Base-by-base conservation (phyloP, 2,113 vertebrate species). In the Ochotona princeps region DNA sequence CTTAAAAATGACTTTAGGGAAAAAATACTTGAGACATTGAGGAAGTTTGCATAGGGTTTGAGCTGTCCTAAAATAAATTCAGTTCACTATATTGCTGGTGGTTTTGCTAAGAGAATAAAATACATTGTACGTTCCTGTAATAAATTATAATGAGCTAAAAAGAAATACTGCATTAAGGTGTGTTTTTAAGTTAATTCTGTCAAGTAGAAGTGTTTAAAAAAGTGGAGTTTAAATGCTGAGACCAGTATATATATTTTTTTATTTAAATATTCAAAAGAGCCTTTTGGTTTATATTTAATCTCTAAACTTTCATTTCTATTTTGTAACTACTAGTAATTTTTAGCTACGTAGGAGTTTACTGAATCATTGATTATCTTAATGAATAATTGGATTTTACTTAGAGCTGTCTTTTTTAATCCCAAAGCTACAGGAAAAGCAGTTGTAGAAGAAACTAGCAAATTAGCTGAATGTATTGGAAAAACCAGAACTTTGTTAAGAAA, bases 401-500 rank as follows among this genome's bases (percentile, higher is more conserved):
- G 95, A 38, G 84, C 13, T 84, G 7, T 23, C 86, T 90, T 32
- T 97, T 51, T 97, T 83, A 20, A 49, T 83, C 28, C 93, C 95
- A 57, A 87, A 99, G 99, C 98, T 96, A 98, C 98, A 79, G 98
- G 99, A 96, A 99, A 99, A 98, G 99, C 99, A 28, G 98, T 99
- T 97, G 98, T 99, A 95, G 99, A 99, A 97, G 99, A 99, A 98
- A 99, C 99, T 7, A 99, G 99, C 98, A 99, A 99, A 97, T 98
- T 99, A 96, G 99, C 99, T 57, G 99, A 99, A 93, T 99, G 99
- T 94, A 99, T 99, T 97, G 99, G 99, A 81, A 99, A 99, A 98
- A 99, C 99, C 0, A 99, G 99, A 96, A 99, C 99, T 95, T 98
- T 99, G 82, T 98, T 99, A 97, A 99, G 99, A 97, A 99, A 99